Percentiles rank a stretch among this genome's conserved stretches.
phyloP scores from a whole-genome alignment of 1,140 invertebrate species.

The Nasonia giraulti region DNA sequence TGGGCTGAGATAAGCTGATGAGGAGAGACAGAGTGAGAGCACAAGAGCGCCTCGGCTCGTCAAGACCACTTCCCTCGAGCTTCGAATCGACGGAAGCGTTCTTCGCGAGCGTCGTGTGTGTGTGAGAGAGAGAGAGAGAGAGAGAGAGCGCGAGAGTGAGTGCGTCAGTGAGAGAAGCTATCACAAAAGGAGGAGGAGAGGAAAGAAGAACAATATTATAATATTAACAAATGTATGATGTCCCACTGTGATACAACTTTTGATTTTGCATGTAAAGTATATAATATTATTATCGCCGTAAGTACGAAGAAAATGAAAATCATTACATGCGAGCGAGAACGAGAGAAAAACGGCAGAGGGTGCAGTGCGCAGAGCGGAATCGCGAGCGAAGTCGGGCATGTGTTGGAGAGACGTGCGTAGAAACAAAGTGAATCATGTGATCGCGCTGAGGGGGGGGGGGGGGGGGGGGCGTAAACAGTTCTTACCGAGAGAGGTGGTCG shows the following conservation, averaged over 20 bases:
- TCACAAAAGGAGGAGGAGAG: slow-evolving; percentile 21
- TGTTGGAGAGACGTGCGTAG: background rate
- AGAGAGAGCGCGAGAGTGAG: background rate
- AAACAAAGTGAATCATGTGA: background rate
- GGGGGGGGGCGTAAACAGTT: background rate
- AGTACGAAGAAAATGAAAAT: slow-evolving; percentile 59
- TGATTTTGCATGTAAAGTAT: slow-evolving; percentile 73
- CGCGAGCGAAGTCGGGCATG: no score
- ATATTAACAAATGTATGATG: slow-evolving; percentile 72
- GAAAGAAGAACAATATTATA: slow-evolving; percentile 65
- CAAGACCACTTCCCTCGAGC: background rate
- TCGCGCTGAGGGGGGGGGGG: background rate
- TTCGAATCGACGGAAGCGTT: background rate
- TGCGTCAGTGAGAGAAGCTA: background rate
- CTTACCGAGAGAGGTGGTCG: background rate
- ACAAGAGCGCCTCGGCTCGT: background rate
- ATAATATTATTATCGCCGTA: slow-evolving; percentile 67
- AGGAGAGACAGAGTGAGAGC: background rate
- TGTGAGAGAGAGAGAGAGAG: background rate
- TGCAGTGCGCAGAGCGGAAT: no score
- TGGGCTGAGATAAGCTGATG: background rate
- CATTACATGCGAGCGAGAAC: slow-evolving; percentile 49
- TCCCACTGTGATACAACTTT: slow-evolving; percentile 74
- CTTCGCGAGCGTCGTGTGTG: background rate
- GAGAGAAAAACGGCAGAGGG: background rate